Conservation (phyloP, 2,797 vertebrate genomes). For the Florisuga fusca region DNA sequence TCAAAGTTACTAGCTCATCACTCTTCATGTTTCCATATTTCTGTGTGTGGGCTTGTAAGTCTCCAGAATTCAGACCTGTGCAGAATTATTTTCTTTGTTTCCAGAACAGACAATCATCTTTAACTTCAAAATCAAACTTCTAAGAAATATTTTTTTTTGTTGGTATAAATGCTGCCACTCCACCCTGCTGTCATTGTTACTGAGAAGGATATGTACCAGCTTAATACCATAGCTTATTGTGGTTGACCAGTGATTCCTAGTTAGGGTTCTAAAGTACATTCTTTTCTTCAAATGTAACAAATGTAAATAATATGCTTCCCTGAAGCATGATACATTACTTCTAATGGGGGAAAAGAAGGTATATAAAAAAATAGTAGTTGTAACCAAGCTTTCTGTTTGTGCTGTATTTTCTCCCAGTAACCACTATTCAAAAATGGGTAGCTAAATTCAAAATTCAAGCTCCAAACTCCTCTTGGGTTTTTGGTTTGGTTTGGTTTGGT, state of each 20-base stretch:
- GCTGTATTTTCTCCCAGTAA: background rate
- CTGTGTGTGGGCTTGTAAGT: background rate
- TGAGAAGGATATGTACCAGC: slow-evolving; percentile 11
- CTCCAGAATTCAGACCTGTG: background rate
- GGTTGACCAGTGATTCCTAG: slow-evolving; percentile 25
- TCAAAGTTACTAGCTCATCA: background rate
- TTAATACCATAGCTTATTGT: background rate
- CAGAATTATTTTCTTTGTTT: slow-evolving; percentile 40
- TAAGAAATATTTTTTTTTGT: background rate
- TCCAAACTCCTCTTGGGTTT: background rate
- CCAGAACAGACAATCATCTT: background rate
- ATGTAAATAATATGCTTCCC: slow-evolving; percentile 2
- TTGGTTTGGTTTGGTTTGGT: too few relatives aligned
- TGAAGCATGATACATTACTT: background rate
- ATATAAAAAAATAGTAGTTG: background rate
- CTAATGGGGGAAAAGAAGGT: background rate
- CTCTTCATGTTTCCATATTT: background rate
- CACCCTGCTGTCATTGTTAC: slow-evolving; percentile 36
- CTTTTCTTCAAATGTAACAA: slow-evolving; percentile 46
- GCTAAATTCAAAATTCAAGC: background rate
- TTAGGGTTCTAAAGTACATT: slow-evolving; percentile 27
- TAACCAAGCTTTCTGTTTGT: background rate
- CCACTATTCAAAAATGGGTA: background rate
- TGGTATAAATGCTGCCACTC: slow-evolving; percentile 21
- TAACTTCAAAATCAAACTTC: slow-evolving; percentile 8